Percentiles rank a stretch among this genome's conserved stretches.
phyloP scores from a whole-genome alignment of 2,888 invertebrate species.

The Diaphora mendica region DNA sequence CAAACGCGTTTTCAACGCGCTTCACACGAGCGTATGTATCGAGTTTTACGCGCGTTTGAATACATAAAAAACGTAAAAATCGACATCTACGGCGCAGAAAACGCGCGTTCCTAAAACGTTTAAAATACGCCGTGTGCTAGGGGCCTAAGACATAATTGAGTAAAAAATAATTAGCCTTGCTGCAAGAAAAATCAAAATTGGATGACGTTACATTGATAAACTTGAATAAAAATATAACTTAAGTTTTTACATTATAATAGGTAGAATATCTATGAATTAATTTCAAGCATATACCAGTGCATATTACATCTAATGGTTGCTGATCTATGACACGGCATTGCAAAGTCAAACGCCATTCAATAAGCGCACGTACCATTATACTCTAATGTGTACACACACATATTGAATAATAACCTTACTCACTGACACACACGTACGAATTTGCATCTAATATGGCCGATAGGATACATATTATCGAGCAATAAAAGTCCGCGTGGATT shows the following conservation, averaged over 20 bases:
- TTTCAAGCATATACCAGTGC: conserved; percentile 18
- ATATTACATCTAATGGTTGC: conserved; percentile 58
- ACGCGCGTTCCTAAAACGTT: no score
- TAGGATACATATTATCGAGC: conserved; percentile 40
- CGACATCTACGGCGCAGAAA: no score
- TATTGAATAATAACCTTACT: conserved; percentile 66
- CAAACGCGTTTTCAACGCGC: no score
- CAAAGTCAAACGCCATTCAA: conserved; percentile 67
- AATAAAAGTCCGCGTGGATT: conserved; percentile 16
- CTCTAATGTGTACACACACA: conserved; percentile 55
- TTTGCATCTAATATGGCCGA: conserved; percentile 62
- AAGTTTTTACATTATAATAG: no score
- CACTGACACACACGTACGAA: conserved; percentile 60
- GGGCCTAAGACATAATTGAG: neutral
- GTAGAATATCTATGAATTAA: neutral
- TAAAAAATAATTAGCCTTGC: no score
- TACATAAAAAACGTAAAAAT: no score
- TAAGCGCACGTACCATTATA: conserved; percentile 58
- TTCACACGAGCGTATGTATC: no score
- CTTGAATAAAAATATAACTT: neutral
- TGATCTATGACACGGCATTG: conserved; percentile 68
- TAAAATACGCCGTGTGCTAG: no score
- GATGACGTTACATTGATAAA: no score
- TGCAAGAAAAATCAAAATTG: no score
- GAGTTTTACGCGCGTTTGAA: no score